phyloP scores from a whole-genome alignment of 2,888 invertebrate genomes.

The Apomyelois bistriatella region DNA sequence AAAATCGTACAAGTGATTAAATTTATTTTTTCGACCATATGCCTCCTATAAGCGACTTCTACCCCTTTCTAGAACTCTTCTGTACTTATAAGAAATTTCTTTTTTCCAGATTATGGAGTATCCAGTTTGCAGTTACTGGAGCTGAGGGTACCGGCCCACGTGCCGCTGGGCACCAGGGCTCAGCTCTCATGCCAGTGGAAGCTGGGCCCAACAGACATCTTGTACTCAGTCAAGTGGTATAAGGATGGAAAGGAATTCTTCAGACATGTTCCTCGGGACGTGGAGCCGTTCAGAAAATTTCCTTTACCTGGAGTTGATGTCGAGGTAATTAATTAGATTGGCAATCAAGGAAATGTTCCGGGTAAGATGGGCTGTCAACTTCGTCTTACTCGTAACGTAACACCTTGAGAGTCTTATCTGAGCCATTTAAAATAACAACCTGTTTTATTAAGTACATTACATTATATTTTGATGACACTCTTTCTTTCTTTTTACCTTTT shows the following conservation, averaged over 20 bases:
- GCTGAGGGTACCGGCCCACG: constrained; percentile 89
- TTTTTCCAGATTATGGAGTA: constrained; percentile 48
- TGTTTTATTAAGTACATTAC: too few species aligned
- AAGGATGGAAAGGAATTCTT: constrained; percentile 95
- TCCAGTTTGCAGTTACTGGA: constrained; percentile 84
- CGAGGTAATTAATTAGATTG: constrained; percentile 78
- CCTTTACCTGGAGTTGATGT: constrained; percentile 90
- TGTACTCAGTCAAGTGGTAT: constrained; percentile 96
- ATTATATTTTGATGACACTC: too few species aligned
- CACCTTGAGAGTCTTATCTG: too few species aligned
- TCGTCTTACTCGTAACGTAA: too few species aligned
- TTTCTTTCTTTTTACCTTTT: too few species aligned
- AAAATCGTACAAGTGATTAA: too few species aligned
- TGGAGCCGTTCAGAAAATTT: constrained; percentile 89
- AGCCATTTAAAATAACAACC: too few species aligned
- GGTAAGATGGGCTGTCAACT: too few species aligned
- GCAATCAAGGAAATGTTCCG: too few species aligned
- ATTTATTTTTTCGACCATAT: too few species aligned
- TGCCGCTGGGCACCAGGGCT: constrained; percentile 88
- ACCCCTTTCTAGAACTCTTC: too few species aligned
- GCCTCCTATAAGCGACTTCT: too few species aligned
- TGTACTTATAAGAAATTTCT: neutral
- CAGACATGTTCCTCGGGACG: constrained; percentile 90
- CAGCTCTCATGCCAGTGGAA: constrained; percentile 90
- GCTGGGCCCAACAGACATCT: constrained; percentile 86